Evolutionary conservation across 2,797 vertebrate species (phyloP).

Genomic region (Pachyuromys duprasi): DNA sequence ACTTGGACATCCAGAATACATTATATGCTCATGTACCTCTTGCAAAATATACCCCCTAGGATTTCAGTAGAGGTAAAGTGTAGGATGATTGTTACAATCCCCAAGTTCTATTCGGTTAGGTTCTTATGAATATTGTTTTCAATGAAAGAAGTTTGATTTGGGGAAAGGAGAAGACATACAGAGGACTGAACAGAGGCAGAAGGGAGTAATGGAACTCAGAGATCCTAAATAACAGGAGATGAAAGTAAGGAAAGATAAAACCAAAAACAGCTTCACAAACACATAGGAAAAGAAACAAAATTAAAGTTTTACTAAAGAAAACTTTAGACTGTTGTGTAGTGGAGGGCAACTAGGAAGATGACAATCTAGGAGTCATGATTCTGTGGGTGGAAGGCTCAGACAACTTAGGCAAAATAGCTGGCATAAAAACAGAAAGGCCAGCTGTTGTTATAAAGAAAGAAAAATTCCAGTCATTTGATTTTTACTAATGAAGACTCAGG

Average conservation of each 20-base stretch:
- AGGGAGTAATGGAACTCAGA: not conserved
- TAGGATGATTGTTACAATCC: not conserved
- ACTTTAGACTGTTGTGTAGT: not conserved
- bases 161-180: not conserved
- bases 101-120: not conserved
- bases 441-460: too few species aligned
- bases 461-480: too few species aligned
- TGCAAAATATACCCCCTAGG: not conserved
- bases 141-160: slow-evolving; percentile 11
- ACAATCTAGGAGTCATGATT: not conserved
- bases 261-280: not conserved
- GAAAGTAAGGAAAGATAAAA: not conserved
- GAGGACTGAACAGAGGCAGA: not conserved
- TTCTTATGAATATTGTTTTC: slow-evolving; percentile 27
- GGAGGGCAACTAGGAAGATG: not conserved
- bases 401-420: not conserved
- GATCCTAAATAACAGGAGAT: not conserved
- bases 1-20: not conserved
- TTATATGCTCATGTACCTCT: not conserved
- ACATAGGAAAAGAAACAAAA: not conserved
- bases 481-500: too few species aligned
- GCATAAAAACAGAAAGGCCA: not conserved
- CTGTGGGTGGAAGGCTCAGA: not conserved
- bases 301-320: not conserved
- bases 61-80: not conserved